Percentiles rank a stretch among this genome's conserved stretches.
phyloP scores from a whole-genome alignment of 2,797 vertebrate species.

The Crax fasciolata region DNA sequence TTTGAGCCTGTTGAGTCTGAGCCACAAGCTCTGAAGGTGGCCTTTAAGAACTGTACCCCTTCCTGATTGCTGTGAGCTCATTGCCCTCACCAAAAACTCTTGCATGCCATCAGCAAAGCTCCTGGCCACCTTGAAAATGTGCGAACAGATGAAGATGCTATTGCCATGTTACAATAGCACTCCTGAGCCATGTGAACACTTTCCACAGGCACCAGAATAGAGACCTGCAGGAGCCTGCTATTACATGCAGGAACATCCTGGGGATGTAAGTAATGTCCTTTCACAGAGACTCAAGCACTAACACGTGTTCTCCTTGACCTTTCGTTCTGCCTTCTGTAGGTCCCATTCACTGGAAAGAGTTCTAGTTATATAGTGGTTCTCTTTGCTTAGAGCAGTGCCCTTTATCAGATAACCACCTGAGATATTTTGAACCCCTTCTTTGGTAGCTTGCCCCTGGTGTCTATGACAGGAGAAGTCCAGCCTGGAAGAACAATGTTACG shows the following conservation, averaged over 20 bases:
- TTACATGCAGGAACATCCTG: not conserved
- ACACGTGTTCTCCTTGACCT: not conserved
- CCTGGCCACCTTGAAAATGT: not conserved
- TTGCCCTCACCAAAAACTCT: not conserved
- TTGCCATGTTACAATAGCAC: not conserved
- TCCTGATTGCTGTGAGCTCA: not conserved
- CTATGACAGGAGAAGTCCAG: not conserved
- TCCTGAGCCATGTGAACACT: not conserved
- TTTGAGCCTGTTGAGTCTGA: not conserved
- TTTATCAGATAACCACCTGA: not conserved
- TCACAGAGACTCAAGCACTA: not conserved
- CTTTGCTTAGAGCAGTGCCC: not conserved
- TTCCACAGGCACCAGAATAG: accelerated
- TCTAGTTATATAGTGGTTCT: not conserved
- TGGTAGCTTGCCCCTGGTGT: not conserved
- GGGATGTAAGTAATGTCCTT: not conserved
- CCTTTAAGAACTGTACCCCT: not conserved
- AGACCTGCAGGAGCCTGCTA: not conserved
- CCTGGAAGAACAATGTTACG: not conserved
- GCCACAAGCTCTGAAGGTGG: not conserved
- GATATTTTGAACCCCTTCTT: accelerated
- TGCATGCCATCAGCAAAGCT: not conserved
- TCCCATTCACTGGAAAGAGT: not conserved
- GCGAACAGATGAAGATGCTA: not conserved
- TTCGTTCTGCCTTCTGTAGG: not conserved